Conservation (phyloP, 1,140 invertebrate genomes). For the Phymorhynchus buccinoides region DNA sequence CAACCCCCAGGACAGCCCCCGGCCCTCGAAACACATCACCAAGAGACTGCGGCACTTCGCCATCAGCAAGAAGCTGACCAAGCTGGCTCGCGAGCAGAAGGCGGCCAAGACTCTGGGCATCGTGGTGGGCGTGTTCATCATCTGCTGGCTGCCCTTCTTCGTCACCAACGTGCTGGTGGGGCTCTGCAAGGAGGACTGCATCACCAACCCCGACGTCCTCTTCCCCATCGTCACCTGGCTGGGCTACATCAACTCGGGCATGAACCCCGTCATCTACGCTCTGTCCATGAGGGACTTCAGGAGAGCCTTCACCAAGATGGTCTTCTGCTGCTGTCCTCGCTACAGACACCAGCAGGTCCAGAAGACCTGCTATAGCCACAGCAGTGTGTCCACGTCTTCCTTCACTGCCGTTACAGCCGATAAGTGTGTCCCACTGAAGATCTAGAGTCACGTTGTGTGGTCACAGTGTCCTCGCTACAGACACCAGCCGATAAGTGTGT, state of each 20-base stretch:
- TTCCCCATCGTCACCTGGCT: conserved; percentile 74
- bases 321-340: conserved; percentile 63
- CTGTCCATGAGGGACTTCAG: conserved; percentile 81
- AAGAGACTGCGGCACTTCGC: conserved; percentile 66
- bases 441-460: no score
- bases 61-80: conserved; percentile 67
- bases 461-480: no score
- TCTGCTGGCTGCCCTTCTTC: conserved; percentile 98
- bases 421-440: conserved; percentile 50
- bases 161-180: conserved; percentile 88
- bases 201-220: conserved; percentile 68
- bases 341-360: conserved; percentile 50
- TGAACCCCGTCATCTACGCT: conserved; percentile 77
- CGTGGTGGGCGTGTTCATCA: conserved; percentile 91
- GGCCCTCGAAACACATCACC: conserved; percentile 63
- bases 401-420: conserved; percentile 60
- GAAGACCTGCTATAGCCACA: conserved; percentile 41
- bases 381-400: conserved; percentile 57
- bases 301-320: conserved; percentile 80
- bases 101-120: conserved; percentile 97
- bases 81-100: conserved; percentile 84
- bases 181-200: conserved; percentile 79
- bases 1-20: no score
- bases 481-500: no score
- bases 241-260: conserved; percentile 75